A percentile compares a stretch with the other conserved stretches of the same genome.
phyloP scores from a whole-genome alignment of 1,140 invertebrate genomes.

The Apis laboriosa region DNA sequence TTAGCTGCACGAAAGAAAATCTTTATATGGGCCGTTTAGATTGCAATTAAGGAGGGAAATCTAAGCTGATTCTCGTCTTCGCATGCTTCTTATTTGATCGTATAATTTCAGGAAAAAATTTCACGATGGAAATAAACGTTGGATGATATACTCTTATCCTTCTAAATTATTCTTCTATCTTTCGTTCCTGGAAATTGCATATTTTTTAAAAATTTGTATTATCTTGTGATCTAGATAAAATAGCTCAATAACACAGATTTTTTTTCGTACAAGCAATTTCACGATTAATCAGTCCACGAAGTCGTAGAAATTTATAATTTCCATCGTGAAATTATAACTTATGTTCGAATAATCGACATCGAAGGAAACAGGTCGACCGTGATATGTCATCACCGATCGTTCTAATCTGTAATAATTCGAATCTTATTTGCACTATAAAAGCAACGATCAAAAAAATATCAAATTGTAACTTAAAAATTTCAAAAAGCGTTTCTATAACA shows the following conservation, averaged over 20 bases:
- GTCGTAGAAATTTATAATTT: not conserved
- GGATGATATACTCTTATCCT: too few species aligned
- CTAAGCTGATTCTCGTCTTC: slow-evolving; percentile 52
- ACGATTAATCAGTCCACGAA: not conserved
- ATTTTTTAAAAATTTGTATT: not conserved
- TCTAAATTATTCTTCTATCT: not conserved
- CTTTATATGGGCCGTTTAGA: slow-evolving; percentile 55
- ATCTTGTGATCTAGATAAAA: not conserved
- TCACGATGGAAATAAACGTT: not conserved
- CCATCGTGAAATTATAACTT: not conserved
- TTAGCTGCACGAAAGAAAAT: slow-evolving; percentile 21
- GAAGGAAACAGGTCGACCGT: slow-evolving; percentile 19
- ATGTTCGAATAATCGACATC: not conserved
- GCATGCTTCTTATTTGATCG: not conserved
- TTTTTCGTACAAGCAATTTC: not conserved
- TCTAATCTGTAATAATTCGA: not conserved
- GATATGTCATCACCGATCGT: not conserved
- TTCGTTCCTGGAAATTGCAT: not conserved
- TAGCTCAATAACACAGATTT: not conserved
- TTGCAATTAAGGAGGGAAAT: slow-evolving; percentile 68
- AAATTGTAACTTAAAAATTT: not conserved
- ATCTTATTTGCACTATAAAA: not conserved
- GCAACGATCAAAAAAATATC: not conserved
- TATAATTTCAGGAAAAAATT: not conserved
- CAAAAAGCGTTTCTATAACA: too few species aligned